Base-by-base conservation (phyloP, 2,888 invertebrate genomes). In the Lasioglossum malachurum region DNA sequence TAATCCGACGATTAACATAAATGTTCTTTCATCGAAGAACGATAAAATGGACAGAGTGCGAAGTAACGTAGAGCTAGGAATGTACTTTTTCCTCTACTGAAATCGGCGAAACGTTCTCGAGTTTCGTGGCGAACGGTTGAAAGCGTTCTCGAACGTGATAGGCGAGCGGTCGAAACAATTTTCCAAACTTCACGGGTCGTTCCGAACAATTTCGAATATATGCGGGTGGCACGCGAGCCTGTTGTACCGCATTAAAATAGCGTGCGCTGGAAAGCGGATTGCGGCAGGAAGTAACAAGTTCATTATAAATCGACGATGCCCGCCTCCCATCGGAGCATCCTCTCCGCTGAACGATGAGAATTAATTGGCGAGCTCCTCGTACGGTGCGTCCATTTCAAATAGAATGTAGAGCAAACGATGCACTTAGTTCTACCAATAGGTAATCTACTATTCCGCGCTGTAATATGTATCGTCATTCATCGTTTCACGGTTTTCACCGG, bases 301-400 rank as follows among this genome's bases (percentile, higher is more conserved):
- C 87, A 71, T 87, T 83, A 89, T 89, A 80, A 87, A 80, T 77
- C 86, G 83, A n/a, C 84, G 87, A 82, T 88, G 82, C 75, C 60
- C 80, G 80, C 80, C 85, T 73, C 74, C 82, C 84, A 74, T 78
- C 46, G 85, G 19, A 12, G 71, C 76, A 73, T 67, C 83, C 80
- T 74, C 57, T 75, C 44, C 46, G 67, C 44, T 71, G 44, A 71
- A 74, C 27, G 53, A 44, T 41, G 46, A n/a, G 71, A 67, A 71
- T 86, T 88, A 82, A 84, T 87, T 85, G 88, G 53, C 75, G 74
- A 60, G 60, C 79, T 73, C 72, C 79, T 73, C 76, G n/a, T 67
- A 57, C 79, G 41, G 19, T 35, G 69, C 64, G 69, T 38, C 49
- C 31, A 35, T 3, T 23, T 75, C n/a, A 10, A 46, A 53, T 38